Conservation (phyloP, 2,888 invertebrate species). For the Laothoe populi region DNA sequence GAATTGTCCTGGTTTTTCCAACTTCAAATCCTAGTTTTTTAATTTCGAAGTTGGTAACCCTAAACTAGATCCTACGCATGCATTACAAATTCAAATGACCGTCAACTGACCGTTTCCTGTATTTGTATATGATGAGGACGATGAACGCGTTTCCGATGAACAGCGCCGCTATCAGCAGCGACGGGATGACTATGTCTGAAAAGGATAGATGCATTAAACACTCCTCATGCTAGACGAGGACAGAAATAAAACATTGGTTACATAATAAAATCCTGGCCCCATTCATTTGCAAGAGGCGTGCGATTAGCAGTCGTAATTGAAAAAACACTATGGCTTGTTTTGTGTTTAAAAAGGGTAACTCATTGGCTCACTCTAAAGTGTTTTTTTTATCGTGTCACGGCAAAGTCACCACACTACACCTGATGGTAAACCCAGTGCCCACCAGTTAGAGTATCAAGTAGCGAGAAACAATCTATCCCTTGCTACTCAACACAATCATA, state of each 20-base stretch:
- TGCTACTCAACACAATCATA: no score
- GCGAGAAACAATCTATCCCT: no score
- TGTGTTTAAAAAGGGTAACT: no score
- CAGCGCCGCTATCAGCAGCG: constrained; percentile 88
- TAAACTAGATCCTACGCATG: neutral
- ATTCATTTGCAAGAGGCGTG: neutral
- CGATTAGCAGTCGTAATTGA: no score
- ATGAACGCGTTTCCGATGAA: constrained; percentile 90
- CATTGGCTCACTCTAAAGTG: neutral
- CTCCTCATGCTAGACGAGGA: constrained; percentile 19
- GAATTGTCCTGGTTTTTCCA: no score
- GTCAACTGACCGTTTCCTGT: constrained; percentile 86
- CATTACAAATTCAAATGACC: constrained; percentile 15
- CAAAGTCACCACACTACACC: no score
- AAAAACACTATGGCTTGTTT: no score
- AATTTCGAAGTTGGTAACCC: no score
- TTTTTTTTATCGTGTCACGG: no score
- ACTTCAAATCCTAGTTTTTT: no score
- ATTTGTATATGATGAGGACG: constrained; percentile 89
- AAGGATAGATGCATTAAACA: constrained; percentile 33
- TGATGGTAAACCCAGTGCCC: no score
- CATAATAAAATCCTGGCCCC: neutral
- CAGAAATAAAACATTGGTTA: neutral
- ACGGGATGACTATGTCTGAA: constrained; percentile 89
- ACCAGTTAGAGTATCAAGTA: no score